These are phyloP conservation scores for Potorous gilbertii DNA, from an alignment of 2,797 vertebrate genomes.

Conservation along the genomic window DNA sequence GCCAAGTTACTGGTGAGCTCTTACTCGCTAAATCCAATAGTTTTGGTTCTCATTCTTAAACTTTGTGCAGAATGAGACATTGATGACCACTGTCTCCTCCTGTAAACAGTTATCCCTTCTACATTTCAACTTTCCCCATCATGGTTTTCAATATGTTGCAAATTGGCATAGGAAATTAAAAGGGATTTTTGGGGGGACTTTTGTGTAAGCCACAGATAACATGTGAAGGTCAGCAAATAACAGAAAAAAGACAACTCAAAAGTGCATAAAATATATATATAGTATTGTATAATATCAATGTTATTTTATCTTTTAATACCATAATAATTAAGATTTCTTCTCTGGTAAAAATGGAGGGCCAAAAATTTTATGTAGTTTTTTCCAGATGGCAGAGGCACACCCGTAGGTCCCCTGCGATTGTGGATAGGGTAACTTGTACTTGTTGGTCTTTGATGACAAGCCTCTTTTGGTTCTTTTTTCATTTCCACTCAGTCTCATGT, in stretches of 20 bases:
- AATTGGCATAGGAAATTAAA: neutral
- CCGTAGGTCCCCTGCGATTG: neutral
- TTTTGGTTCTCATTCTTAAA: neutral
- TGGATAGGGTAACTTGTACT: neutral
- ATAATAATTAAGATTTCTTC: neutral
- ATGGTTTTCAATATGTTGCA: neutral
- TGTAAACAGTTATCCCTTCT: neutral
- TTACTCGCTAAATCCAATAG: neutral
- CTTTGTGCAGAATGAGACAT: neutral
- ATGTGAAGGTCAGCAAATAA: too few relatives aligned
- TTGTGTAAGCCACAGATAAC: neutral
- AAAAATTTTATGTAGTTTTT: neutral
- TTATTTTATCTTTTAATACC: neutral
- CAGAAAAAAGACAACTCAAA: neutral
- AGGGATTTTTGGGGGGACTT: accelerated
- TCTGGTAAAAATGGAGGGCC: neutral
- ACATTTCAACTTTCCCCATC: neutral
- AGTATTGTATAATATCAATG: neutral
- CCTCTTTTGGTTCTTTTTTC: neutral
- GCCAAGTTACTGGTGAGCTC: neutral
- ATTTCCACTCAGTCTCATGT: neutral
- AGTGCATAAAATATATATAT: neutral
- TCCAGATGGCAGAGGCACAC: neutral
- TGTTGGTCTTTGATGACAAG: neutral
- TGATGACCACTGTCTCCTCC: neutral